Percentiles rank a stretch among this genome's conserved stretches.
Conservation (phyloP, 2,797 vertebrate species). For the Alcedo atthis region DNA sequence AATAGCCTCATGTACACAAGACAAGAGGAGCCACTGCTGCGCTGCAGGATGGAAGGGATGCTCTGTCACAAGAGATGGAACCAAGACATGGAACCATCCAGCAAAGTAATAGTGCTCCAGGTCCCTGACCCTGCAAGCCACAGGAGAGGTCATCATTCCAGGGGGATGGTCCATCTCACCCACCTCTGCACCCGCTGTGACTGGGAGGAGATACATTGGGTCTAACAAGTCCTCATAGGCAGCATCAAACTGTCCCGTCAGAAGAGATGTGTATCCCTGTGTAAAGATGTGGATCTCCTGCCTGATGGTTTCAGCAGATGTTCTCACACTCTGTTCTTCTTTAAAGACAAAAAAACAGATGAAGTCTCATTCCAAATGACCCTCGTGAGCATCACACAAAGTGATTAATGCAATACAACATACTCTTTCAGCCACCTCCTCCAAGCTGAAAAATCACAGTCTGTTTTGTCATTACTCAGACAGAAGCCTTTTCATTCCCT, state of each 20-base stretch:
- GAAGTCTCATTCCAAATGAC: background rate
- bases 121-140: background rate
- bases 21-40: fast-evolving
- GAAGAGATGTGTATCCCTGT: fast-evolving
- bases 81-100: fast-evolving
- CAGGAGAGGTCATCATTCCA: background rate
- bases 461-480: background rate
- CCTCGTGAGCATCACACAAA: background rate
- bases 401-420: background rate
- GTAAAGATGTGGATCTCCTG: background rate
- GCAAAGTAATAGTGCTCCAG: fast-evolving
- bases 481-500: background rate
- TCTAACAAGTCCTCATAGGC: background rate
- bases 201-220: fast-evolving
- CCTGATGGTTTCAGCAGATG: background rate
- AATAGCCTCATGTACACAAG: fast-evolving
- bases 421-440: background rate
- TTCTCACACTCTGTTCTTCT: background rate
- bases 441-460: background rate
- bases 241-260: background rate
- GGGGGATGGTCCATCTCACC: background rate
- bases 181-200: fast-evolving
- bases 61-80: background rate
- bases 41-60: background rate
- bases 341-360: background rate